phyloP scores from a whole-genome alignment of 2,888 invertebrate species.

The Mactromeris polynyma region DNA sequence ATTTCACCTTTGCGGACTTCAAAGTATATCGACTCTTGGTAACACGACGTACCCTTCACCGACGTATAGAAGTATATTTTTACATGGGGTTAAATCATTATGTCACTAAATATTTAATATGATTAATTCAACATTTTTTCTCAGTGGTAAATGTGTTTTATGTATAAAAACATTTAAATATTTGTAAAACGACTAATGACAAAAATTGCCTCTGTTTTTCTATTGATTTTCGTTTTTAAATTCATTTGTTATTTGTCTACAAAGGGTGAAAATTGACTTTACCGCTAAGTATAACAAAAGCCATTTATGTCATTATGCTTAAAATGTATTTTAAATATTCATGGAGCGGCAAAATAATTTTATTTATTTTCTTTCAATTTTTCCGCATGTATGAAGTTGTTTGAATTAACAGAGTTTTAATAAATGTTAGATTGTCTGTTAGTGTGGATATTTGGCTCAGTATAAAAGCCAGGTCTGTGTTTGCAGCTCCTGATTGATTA shows the following conservation, averaged over 20 bases:
- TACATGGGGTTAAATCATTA: background rate
- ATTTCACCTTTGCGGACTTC: background rate
- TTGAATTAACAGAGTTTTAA: background rate
- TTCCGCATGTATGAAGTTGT: background rate
- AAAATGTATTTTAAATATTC: constrained; percentile 14
- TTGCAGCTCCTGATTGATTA: background rate
- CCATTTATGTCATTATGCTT: background rate
- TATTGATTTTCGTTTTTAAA: background rate
- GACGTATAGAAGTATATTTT: background rate
- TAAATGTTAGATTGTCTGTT: background rate
- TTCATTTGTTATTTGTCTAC: background rate
- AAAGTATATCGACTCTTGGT: background rate
- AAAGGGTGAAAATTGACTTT: constrained; percentile 3
- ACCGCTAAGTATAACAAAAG: background rate
- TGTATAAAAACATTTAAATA: constrained; percentile 3
- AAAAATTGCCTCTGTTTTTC: background rate
- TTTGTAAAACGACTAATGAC: constrained; percentile 2
- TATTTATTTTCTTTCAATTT: constrained; percentile 13
- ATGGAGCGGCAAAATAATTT: constrained; percentile 3
- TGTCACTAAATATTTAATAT: background rate
- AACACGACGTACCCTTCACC: background rate
- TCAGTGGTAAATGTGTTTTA: background rate
- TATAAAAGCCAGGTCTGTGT: background rate
- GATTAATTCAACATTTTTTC: background rate
- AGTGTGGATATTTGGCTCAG: background rate